These are phyloP conservation scores for Priocnemis perturbator DNA, from an alignment of 2,888 invertebrate species.

Conservation along the genomic window DNA sequence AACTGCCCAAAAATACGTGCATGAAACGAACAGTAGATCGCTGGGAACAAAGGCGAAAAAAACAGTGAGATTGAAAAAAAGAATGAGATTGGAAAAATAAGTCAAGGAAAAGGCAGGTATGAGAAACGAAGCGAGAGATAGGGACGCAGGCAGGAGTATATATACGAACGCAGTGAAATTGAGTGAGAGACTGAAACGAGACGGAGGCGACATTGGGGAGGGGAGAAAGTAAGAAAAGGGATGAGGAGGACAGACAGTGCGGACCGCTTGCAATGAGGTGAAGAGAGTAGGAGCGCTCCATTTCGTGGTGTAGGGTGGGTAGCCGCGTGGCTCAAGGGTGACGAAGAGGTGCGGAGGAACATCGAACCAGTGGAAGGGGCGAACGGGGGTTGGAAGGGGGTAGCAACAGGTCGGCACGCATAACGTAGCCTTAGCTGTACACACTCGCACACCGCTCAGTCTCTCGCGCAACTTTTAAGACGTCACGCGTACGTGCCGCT, in stretches of 20 bases:
- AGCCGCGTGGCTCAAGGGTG: constrained; percentile 14
- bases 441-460: constrained; percentile 17
- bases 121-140: too few species aligned
- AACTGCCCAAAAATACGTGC: too few species aligned
- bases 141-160: too few species aligned
- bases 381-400: constrained; percentile 50
- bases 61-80: too few species aligned
- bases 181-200: neutral
- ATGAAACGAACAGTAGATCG: too few species aligned
- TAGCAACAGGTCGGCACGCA: constrained; percentile 69
- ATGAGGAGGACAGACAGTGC: constrained; percentile 4
- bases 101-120: too few species aligned
- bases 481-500: too few species aligned
- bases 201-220: too few species aligned
- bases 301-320: neutral
- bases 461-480: constrained; percentile 8
- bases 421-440: constrained; percentile 62
- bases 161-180: neutral
- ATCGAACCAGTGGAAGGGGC: constrained; percentile 29
- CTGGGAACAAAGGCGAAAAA: too few species aligned
- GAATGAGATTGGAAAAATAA: too few species aligned
- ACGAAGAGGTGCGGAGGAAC: constrained; percentile 16
- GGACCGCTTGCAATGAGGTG: neutral
- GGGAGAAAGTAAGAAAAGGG: neutral
- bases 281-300: too few species aligned